Conservation (phyloP, 2,113 vertebrate species). For the Platichthys flesus region DNA sequence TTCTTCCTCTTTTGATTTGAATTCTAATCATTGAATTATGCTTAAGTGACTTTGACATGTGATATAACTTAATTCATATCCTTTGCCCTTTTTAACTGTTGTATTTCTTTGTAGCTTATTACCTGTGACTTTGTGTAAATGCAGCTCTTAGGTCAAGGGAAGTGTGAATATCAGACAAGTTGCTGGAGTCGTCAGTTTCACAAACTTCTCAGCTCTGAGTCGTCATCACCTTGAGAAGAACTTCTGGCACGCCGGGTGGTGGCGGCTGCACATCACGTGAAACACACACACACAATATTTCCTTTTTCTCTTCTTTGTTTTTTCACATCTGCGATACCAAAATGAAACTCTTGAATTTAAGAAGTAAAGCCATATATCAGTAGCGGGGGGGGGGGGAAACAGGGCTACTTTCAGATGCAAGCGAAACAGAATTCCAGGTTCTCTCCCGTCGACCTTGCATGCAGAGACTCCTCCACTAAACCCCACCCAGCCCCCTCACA, state of each 20-base stretch:
- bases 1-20: constrained; percentile 45
- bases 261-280: constrained; percentile 46
- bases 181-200: constrained; percentile 67
- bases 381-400: not conserved
- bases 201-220: constrained; percentile 59
- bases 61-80: constrained; percentile 73
- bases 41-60: constrained; percentile 77
- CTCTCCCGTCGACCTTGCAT: constrained; percentile 63
- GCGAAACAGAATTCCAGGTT: constrained; percentile 52
- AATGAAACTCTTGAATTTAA: constrained; percentile 76
- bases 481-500: constrained; percentile 28
- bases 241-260: constrained; percentile 49
- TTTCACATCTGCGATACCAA: constrained; percentile 79
- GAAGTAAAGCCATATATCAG: constrained; percentile 80
- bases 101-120: constrained; percentile 53
- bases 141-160: constrained; percentile 52
- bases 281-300: constrained; percentile 22
- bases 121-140: constrained; percentile 57
- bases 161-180: constrained; percentile 72
- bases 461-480: constrained; percentile 56
- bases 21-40: constrained; percentile 72
- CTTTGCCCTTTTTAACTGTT: constrained; percentile 54
- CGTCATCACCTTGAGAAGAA: constrained; percentile 23
- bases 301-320: constrained; percentile 5
- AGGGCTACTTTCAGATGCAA: constrained; percentile 68